Percentiles rank a stretch among this genome's conserved stretches.
Evolutionary conservation across 2,888 invertebrate genomes (phyloP).

Genomic region (Nasonia oneida): DNA sequence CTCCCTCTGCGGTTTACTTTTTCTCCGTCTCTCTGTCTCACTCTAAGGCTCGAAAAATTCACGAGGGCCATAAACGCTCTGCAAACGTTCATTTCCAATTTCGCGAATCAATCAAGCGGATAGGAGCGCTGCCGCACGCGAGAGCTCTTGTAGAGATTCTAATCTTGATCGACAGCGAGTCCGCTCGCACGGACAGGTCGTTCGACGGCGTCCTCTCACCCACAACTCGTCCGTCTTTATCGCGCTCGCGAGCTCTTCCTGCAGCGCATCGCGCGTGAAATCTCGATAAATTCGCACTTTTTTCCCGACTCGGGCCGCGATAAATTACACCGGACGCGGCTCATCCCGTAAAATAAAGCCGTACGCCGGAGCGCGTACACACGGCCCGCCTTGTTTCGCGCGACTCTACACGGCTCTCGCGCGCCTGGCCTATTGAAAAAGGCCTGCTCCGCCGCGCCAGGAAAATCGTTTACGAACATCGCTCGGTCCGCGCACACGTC

Average conservation of each 20-base stretch:
- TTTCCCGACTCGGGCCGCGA: not conserved
- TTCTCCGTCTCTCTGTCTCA: not conserved
- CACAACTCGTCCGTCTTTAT: not conserved
- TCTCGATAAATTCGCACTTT: conserved; percentile 42
- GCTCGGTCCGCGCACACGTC: conserved; percentile 24
- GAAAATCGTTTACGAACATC: conserved; percentile 52
- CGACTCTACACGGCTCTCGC: conserved; percentile 2
- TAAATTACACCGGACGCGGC: conserved; percentile 35
- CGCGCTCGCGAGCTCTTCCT: not conserved
- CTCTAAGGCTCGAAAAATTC: not conserved
- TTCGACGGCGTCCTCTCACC: conserved; percentile 6
- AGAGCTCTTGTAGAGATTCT: conserved; percentile 6
- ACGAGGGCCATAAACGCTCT: not conserved
- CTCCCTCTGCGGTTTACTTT: conserved; percentile 19
- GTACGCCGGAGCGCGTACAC: not conserved
- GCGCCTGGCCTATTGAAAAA: conserved; percentile 34
- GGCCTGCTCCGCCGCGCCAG: conserved; percentile 27
- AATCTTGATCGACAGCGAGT: conserved; percentile 34
- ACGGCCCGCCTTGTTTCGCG: conserved; percentile 1
- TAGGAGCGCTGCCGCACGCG: not conserved
- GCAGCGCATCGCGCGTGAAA: conserved; percentile 33
- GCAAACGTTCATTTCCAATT: not conserved
- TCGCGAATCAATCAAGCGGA: conserved; percentile 13
- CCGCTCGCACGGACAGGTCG: conserved; percentile 8
- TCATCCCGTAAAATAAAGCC: conserved; percentile 31